Evolutionary conservation across 2,113 vertebrate species (phyloP), one percentile per base, ranked within the genome.

Genomic region (Apodemus speciosus): DNA sequence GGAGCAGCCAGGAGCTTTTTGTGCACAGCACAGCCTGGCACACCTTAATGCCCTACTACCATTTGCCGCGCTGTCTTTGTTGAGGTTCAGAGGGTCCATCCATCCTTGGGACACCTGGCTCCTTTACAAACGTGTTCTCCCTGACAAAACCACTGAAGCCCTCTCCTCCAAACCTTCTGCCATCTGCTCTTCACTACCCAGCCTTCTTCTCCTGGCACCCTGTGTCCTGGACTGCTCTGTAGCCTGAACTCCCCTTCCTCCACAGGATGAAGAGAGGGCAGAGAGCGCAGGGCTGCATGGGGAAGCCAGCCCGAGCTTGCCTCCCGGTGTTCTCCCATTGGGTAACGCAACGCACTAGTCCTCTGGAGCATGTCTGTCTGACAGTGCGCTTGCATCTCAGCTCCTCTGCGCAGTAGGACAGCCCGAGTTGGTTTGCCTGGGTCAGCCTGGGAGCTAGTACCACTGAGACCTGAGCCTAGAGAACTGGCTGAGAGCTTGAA

Each of bases 341-440:
- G 4, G 38, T 14, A 43, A 23, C 23, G 27, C 53, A 21, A 0
- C 3, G 2, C 30, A 0, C 1, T 3, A 1, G 62, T 0, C 4
- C 1, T 3, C 11, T 58, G 25, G 35, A 43, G 75, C 27, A 1
- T 16, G 71, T 85, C 6, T 85, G 18, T 3, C 0, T 62, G 10
- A 3, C 3, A 2, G 13, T 46, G 38, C n/a, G 35, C 46, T 73
- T 7, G 0, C 13, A 62, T n/a, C 3, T 3, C 16, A 27, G 32
- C 38, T 40, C 66, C 27, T 21, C 11, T 8, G n/a, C 6, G 27
- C 27, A 9, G 20, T 10, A 16, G 60, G 32, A 9, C 40, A 27
- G 18, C 10, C 69, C 20, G 9, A 16, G 4, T 23, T 11, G 5
- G 13, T 30, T n/a, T 11, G 1, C 43, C 38, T 32, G 71, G 16